phyloP scores from a whole-genome alignment of 2,888 invertebrate genomes.

The Arctia plantaginis region DNA sequence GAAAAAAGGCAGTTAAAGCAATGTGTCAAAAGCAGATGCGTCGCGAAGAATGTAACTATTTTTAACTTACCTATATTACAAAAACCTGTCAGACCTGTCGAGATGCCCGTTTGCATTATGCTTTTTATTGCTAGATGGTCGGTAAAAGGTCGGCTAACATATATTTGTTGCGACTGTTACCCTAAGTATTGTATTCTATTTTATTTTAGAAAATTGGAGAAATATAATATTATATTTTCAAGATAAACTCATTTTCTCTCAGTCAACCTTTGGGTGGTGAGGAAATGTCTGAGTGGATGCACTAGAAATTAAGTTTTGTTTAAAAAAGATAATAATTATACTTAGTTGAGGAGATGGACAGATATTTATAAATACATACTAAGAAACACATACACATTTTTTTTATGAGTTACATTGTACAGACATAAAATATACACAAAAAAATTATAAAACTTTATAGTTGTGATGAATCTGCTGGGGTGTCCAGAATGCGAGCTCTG shows the following conservation, averaged over 20 bases:
- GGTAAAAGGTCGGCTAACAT: slow-evolving; percentile 3
- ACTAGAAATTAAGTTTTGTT: no score
- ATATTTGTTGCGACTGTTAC: neutral
- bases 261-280: no score
- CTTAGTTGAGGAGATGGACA: no score
- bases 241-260: neutral
- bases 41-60: slow-evolving; percentile 14
- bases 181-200: neutral
- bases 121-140: slow-evolving; percentile 18
- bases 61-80: slow-evolving; percentile 21
- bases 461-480: no score
- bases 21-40: slow-evolving; percentile 11
- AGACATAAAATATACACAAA: no score
- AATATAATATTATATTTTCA: neutral
- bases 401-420: no score
- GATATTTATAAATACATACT: no score
- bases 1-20: slow-evolving; percentile 5
- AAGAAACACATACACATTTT: no score
- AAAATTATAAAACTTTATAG: no score
- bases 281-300: no score
- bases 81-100: slow-evolving; percentile 20
- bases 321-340: no score
- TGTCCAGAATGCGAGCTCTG: no score
- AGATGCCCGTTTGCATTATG: slow-evolving; percentile 15
- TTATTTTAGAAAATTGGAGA: slow-evolving; percentile 14